Evolutionary conservation across 2,113 vertebrate genomes (phyloP).

Genomic region (Hydrochoerus hydrochaeris): DNA sequence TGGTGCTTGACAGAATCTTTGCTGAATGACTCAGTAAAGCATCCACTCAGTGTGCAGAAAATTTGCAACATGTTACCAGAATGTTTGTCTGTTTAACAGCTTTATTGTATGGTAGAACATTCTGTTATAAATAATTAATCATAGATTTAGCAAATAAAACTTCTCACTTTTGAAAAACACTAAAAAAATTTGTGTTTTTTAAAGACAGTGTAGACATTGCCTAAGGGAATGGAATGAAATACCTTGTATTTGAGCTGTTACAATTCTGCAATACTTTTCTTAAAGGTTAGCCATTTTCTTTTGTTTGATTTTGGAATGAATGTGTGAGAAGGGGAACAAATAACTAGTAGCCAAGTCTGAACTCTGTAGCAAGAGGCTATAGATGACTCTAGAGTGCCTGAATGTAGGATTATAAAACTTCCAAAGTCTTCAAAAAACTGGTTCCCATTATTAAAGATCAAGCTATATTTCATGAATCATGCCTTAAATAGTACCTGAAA

Average conservation of each 20-base stretch:
- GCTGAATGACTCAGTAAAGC: background rate
- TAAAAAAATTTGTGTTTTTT: background rate
- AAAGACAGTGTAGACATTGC: background rate
- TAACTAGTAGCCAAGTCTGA: conserved; percentile 29
- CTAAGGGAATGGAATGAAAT: conserved; percentile 1
- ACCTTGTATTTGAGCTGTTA: conserved; percentile 36
- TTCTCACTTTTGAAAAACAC: conserved; percentile 45
- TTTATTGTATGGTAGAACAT: conserved; percentile 46
- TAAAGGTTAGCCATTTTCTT: conserved; percentile 49
- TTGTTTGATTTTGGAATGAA: conserved; percentile 52
- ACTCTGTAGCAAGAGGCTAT: conserved; percentile 13
- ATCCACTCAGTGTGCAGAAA: conserved; percentile 38
- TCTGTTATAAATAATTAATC: conserved; percentile 41
- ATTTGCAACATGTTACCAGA: conserved; percentile 13
- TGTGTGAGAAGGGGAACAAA: conserved; percentile 15
- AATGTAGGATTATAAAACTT: conserved; percentile 62
- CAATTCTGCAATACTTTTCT: conserved; percentile 47
- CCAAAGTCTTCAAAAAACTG: conserved; percentile 26
- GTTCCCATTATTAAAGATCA: background rate
- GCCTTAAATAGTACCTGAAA: conserved; percentile 30
- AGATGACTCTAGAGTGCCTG: conserved; percentile 47
- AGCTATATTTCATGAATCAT: conserved; percentile 45
- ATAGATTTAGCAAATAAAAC: conserved; percentile 49
- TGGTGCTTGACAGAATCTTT: conserved; percentile 13
- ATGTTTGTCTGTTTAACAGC: background rate